Conservation (phyloP, 2,113 vertebrate species). For the Irena cyanogastra region DNA sequence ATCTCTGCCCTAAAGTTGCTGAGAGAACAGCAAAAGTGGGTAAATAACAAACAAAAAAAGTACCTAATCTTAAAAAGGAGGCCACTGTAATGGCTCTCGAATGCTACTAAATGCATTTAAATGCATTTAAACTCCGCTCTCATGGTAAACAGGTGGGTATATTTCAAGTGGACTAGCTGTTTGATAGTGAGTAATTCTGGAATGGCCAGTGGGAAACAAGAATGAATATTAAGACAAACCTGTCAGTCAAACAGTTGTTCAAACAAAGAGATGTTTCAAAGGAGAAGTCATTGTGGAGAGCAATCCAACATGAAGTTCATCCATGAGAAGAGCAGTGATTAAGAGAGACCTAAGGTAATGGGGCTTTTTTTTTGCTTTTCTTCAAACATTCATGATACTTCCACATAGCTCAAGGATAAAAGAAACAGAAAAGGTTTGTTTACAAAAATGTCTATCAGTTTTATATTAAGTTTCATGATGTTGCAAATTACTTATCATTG, state of each 20-base stretch:
- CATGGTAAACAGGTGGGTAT: not conserved
- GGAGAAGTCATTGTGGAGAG: not conserved
- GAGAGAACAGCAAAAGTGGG: not conserved
- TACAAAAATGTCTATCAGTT: not conserved
- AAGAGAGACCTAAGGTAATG: not conserved
- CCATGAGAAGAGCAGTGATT: not conserved
- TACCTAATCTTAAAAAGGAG: not conserved
- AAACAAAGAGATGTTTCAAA: not conserved
- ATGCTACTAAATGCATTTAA: not conserved
- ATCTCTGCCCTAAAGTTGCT: not conserved
- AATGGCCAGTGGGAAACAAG: not conserved
- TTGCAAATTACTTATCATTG: not conserved
- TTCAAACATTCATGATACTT: not conserved
- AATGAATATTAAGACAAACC: not conserved
- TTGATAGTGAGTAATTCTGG: not conserved
- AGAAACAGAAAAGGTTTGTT: not conserved
- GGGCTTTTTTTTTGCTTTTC: rapidly evolving
- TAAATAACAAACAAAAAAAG: not conserved
- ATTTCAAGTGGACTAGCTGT: not conserved
- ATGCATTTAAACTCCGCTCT: too few relatives aligned
- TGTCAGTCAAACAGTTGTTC: not conserved
- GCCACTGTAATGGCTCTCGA: not conserved
- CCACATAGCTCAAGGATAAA: rapidly evolving
- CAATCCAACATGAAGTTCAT: not conserved
- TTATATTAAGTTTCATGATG: not conserved